phyloP scores from a whole-genome alignment of 2,797 vertebrate species.

The Enteromius unitaeniatus region DNA sequence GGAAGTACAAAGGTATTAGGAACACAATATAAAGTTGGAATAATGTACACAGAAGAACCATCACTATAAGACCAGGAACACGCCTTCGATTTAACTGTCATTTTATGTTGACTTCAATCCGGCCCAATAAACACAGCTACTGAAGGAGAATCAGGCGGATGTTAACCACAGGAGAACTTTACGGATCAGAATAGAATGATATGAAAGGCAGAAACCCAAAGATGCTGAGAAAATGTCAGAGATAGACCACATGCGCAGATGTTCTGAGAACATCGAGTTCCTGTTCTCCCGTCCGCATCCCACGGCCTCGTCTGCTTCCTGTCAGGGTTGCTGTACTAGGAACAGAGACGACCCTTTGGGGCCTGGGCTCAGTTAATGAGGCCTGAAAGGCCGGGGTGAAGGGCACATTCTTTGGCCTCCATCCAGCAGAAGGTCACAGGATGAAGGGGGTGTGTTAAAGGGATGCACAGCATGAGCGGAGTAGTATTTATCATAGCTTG shows the following conservation, averaged over 20 bases:
- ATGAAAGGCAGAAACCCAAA: conserved; percentile 40
- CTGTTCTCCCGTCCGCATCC: conserved; percentile 49
- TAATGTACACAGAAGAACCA: not conserved
- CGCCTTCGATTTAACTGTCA: not conserved
- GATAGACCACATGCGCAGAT: conserved; percentile 43
- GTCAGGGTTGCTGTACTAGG: conserved; percentile 48
- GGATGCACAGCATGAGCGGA: not conserved
- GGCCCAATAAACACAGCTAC: not conserved
- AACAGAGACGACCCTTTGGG: conserved; percentile 38
- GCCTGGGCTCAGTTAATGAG: conserved; percentile 45
- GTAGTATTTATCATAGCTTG: conserved; percentile 11
- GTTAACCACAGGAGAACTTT: not conserved
- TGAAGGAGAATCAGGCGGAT: not conserved
- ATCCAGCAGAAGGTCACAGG: conserved; percentile 51
- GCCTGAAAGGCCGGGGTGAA: conserved; percentile 26
- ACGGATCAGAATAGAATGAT: conserved; percentile 44
- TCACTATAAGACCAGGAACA: not conserved
- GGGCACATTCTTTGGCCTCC: conserved; percentile 54
- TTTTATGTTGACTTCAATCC: not conserved
- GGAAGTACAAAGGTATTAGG: no score
- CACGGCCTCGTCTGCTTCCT: conserved; percentile 52
- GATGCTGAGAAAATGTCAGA: conserved; percentile 57
- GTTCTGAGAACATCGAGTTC: conserved; percentile 52
- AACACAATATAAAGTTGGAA: not conserved
- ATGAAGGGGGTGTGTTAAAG: conserved; percentile 36